A percentile compares a stretch with the other conserved stretches of the same genome.
These are phyloP conservation scores for Stenodema calcarata DNA, from an alignment of 2,888 invertebrate species.

Conservation along the genomic window DNA sequence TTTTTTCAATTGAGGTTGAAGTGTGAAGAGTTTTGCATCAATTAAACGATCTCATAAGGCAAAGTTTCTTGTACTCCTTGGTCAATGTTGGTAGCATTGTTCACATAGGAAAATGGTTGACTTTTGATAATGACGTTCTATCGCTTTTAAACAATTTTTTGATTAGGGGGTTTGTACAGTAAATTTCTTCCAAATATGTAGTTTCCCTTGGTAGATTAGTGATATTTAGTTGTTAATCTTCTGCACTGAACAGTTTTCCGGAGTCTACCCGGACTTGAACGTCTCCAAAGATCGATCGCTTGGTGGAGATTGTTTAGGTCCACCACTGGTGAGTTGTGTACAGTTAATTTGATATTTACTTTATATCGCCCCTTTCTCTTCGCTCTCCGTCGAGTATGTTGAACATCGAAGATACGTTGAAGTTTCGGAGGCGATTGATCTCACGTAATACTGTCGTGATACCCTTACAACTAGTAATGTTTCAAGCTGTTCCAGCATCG, in stretches of 20 bases:
- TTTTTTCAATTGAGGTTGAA: too few species aligned
- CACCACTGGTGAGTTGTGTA: slow-evolving; percentile 1
- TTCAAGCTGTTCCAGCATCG: not conserved
- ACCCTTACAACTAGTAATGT: not conserved
- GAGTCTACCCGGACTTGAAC: not conserved
- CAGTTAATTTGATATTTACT: not conserved
- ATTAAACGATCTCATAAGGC: too few species aligned
- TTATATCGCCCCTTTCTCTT: not conserved
- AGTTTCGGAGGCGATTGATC: not conserved
- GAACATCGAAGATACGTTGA: not conserved
- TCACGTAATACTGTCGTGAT: not conserved
- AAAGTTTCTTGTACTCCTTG: not conserved
- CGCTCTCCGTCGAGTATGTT: not conserved
- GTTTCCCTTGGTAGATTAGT: slow-evolving; percentile 22
- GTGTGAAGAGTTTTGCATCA: too few species aligned
- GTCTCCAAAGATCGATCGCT: not conserved
- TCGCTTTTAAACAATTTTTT: slow-evolving; percentile 33
- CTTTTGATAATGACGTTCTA: slow-evolving; percentile 53
- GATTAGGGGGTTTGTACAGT: slow-evolving; percentile 41
- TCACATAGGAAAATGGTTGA: slow-evolving; percentile 50
- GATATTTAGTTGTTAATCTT: slow-evolving; percentile 20
- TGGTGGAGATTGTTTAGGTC: slow-evolving; percentile 5
- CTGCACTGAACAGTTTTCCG: not conserved
- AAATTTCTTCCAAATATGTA: slow-evolving; percentile 32
- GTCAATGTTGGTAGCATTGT: not conserved